Base-by-base conservation (phyloP, 2,888 invertebrate genomes). In the Scaptomyza caliginosa region DNA sequence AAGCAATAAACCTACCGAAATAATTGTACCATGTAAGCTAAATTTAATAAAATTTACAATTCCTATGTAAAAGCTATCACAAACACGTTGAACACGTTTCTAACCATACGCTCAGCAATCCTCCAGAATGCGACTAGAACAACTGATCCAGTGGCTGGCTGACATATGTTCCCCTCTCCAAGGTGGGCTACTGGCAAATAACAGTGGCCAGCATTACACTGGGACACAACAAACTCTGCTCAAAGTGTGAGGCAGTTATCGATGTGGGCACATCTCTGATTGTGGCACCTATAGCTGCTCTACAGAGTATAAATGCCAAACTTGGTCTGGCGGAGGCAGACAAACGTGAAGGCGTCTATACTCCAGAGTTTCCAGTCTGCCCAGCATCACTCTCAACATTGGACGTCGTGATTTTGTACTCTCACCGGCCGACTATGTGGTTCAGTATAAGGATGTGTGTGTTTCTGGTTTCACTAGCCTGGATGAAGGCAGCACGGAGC, bases 181-280 rank as follows among this genome's bases (percentile, higher is more conserved):
- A 93, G 70, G 93, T 96, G 92, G 96, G 95, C 63, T 99, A 99
- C 92, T 99, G 99, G 99, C 98, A 99, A 93, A 97, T 99, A 92
- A 93, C 93, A 86, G 95, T 99, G 95, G 96, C 16, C 1, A 54
- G 52, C 30, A 97, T 90, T 91, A 91, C 23, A 89, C 95, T 24
- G 51, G 77, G 52, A 50, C 92, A 91, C 38, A 92, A 92, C 0
- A 87, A 87, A 16, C 94, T 95, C 90, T 97, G 97, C 89, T 74
- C 90, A 0, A 90, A 93, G 81, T 99, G 98, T 91, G 93, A 97
- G 91, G 98, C 97, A 16, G 97, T 98, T 91, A 97, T 97, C 34
- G 97, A 98, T 92, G 97, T 97, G 55, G 98, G 98, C 84, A 99
- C 99, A 72, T 98, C 98, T 54, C 94, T 99, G 63, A 94, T 99